Conservation (phyloP, 1,140 invertebrate genomes). For the Armadillidium nasatum region DNA sequence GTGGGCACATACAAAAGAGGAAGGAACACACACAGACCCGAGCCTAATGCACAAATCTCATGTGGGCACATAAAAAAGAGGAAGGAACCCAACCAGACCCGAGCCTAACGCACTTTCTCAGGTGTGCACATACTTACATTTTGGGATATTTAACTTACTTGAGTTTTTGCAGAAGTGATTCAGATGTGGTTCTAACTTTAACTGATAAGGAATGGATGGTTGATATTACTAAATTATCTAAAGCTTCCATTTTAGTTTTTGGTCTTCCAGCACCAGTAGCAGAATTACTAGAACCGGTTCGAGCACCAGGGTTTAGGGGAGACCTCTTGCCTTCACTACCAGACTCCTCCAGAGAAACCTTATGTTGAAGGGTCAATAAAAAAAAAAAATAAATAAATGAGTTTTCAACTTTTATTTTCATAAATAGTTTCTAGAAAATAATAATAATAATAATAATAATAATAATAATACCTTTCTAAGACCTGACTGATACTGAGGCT, state of each 20-base stretch:
- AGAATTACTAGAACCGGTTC: neutral
- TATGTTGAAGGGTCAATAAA: too few relatives aligned
- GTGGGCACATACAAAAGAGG: too few relatives aligned
- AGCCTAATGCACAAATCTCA: too few relatives aligned
- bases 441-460: too few relatives aligned
- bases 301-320: conserved; percentile 21
- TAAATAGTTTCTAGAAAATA: neutral
- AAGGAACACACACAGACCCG: too few relatives aligned
- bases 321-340: conserved; percentile 42
- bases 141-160: too few relatives aligned
- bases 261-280: conserved; percentile 1
- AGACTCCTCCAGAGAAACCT: conserved; percentile 39
- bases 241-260: conserved; percentile 47
- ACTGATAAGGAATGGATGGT: conserved; percentile 58
- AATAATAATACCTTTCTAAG: conserved; percentile 42
- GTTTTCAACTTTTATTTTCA: neutral
- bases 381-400: conserved; percentile 7
- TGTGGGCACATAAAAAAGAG: too few relatives aligned
- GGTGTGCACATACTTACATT: too few relatives aligned
- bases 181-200: conserved; percentile 55
- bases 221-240: conserved; percentile 58
- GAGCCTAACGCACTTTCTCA: too few relatives aligned
- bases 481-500: conserved; percentile 26
- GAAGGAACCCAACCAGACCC: too few relatives aligned
- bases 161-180: conserved; percentile 54